phyloP scores from a whole-genome alignment of 2,888 invertebrate genomes.

The Hecatera dysodea region DNA sequence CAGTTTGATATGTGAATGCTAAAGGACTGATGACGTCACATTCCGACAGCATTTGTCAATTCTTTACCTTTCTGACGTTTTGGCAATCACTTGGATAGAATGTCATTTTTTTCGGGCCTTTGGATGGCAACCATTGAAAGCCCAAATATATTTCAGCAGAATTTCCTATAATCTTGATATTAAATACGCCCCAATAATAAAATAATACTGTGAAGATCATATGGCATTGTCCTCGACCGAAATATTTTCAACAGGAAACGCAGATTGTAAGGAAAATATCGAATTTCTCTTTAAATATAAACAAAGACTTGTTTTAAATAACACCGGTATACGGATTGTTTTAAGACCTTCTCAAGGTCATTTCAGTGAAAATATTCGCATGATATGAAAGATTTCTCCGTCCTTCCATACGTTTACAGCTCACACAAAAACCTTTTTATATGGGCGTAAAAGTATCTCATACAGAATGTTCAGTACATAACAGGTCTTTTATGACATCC shows the following conservation, averaged over 20 bases:
- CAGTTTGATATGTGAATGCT: no score
- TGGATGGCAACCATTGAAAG: background rate
- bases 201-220: background rate
- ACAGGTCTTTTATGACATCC: constrained; percentile 41
- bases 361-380: constrained; percentile 37
- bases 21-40: no score
- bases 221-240: background rate
- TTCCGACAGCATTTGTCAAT: no score
- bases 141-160: background rate
- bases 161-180: no score
- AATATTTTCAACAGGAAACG: background rate
- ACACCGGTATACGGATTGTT: constrained; percentile 19
- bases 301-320: constrained; percentile 48
- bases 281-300: constrained; percentile 16
- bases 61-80: no score
- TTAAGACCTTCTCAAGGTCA: constrained; percentile 45
- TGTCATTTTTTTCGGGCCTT: no score
- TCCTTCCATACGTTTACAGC: constrained; percentile 40
- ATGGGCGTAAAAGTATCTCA: constrained; percentile 49
- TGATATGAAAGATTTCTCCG: constrained; percentile 36
- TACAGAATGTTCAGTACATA: constrained; percentile 45
- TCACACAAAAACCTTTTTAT: constrained; percentile 56
- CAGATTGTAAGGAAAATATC: constrained; percentile 16
- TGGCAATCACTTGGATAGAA: no score
- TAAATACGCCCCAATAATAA: background rate